These are phyloP conservation scores for Drosophila nr. medialis DNA, from an alignment of 2,888 invertebrate genomes.

Conservation along the genomic window DNA sequence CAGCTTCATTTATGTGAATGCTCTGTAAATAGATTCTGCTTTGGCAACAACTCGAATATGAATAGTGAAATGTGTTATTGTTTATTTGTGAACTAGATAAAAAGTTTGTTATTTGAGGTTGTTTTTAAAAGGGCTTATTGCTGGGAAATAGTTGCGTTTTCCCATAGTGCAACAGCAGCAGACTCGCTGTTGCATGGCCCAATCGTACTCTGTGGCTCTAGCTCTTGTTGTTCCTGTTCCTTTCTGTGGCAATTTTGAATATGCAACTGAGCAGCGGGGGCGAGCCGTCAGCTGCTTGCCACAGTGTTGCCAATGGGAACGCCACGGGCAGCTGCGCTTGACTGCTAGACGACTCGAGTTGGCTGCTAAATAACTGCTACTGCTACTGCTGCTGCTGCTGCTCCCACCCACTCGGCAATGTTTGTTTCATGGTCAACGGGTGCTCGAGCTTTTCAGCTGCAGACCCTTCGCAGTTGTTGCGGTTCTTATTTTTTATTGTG, in stretches of 20 bases:
- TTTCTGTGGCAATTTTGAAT: constrained; percentile 45
- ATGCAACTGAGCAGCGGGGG: constrained; percentile 31
- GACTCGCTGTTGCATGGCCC: constrained; percentile 47
- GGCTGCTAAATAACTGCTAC: constrained; percentile 13
- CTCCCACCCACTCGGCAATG: neutral
- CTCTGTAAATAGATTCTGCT: neutral
- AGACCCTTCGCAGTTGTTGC: constrained; percentile 10
- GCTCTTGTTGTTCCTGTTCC: neutral
- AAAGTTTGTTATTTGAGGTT: neutral
- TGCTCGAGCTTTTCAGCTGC: constrained; percentile 41
- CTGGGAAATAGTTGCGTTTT: neutral
- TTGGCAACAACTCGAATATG: neutral
- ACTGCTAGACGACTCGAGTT: constrained; percentile 19
- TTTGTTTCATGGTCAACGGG: constrained; percentile 56
- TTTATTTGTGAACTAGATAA: neutral
- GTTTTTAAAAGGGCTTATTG: neutral
- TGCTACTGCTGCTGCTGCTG: neutral
- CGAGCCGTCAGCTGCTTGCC: constrained; percentile 33
- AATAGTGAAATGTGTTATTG: neutral
- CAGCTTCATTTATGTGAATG: neutral
- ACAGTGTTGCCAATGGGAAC: constrained; percentile 25
- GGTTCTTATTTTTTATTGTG: constrained; percentile 5
- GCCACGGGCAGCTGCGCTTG: constrained; percentile 5
- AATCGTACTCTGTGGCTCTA: too few species aligned
- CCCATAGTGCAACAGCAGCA: constrained; percentile 3